phyloP scores from a whole-genome alignment of 2,113 vertebrate species.

The Microcebus griseorufus region DNA sequence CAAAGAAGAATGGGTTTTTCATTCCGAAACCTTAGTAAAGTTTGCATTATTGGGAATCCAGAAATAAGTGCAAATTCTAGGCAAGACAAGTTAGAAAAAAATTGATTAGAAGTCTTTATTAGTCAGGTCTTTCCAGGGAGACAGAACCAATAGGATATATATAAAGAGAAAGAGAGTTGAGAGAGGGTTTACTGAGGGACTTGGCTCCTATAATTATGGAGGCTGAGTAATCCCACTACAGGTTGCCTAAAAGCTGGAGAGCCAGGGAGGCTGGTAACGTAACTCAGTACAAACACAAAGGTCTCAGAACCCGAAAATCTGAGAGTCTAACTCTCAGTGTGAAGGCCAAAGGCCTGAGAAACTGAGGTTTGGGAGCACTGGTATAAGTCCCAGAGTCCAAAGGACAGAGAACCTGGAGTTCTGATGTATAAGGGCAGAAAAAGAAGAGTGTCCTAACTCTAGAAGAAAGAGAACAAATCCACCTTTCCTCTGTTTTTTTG shows the following conservation, averaged over 20 bases:
- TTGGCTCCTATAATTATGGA: not conserved
- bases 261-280: not conserved
- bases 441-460: not conserved
- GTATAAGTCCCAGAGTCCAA: not conserved
- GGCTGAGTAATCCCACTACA: not conserved
- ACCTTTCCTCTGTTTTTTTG: not conserved
- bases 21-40: not conserved
- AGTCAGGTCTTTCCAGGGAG: not conserved
- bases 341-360: not conserved
- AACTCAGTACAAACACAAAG: not conserved
- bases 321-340: not conserved
- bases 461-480: not conserved
- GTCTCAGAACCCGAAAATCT: not conserved
- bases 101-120: not conserved
- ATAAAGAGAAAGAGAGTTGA: not conserved
- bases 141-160: not conserved
- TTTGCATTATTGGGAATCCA: not conserved
- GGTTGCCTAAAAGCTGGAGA: not conserved
- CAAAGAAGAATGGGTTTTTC: not conserved
- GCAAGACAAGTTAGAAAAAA: not conserved
- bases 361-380: not conserved
- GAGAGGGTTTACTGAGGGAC: not conserved
- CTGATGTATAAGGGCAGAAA: not conserved
- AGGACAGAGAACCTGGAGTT: not conserved
- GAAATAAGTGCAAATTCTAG: not conserved